Conservation (phyloP, 1,140 invertebrate species). For the Gonatopus flavifemur region DNA sequence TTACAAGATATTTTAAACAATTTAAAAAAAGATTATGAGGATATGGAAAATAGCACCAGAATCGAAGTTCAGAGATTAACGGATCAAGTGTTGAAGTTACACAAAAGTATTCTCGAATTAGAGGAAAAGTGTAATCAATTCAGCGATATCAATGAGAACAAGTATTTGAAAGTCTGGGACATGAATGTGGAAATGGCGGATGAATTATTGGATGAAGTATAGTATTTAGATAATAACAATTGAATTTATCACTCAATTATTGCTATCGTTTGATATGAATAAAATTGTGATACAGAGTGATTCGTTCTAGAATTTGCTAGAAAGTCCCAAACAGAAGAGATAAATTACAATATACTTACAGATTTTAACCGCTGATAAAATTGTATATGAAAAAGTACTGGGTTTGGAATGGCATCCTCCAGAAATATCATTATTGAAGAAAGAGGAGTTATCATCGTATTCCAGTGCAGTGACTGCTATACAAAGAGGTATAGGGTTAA, state of each 20-base stretch:
- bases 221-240: too few species aligned
- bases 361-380: conserved; percentile 66
- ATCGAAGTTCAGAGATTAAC: conserved; percentile 62
- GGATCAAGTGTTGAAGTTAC: conserved; percentile 64
- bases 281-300: too few species aligned
- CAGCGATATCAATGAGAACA: conserved; percentile 62
- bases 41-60: conserved; percentile 62
- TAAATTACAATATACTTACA: conserved; percentile 22
- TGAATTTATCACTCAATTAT: too few species aligned
- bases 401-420: conserved; percentile 64
- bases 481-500: conserved; percentile 30
- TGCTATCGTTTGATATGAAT: conserved; percentile 2
- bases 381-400: conserved; percentile 71
- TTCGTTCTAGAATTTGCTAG: neutral
- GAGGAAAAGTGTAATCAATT: conserved; percentile 70
- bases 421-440: conserved; percentile 37
- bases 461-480: conserved; percentile 31
- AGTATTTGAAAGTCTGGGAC: conserved; percentile 64
- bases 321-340: too few species aligned
- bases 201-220: conserved; percentile 59
- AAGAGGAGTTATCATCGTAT: conserved; percentile 46
- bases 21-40: conserved; percentile 65
- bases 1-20: conserved; percentile 71
- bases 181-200: conserved; percentile 68
- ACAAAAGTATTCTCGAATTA: conserved; percentile 67